phyloP scores from a whole-genome alignment of 2,797 vertebrate species.

The Babyrousa celebensis region DNA sequence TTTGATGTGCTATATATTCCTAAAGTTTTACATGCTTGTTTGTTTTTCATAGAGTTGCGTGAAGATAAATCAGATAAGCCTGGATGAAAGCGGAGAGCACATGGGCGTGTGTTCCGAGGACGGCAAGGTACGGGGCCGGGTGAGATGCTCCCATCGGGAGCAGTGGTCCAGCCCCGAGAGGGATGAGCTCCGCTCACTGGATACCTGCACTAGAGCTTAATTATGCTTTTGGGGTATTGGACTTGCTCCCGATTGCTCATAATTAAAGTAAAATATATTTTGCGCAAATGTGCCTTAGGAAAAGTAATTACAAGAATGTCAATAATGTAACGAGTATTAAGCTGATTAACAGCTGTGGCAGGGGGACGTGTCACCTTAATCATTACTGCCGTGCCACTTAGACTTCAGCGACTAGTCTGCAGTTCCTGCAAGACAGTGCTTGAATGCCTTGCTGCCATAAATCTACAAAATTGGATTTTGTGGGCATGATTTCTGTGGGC shows the following conservation, averaged over 20 bases:
- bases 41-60: slow-evolving; percentile 95
- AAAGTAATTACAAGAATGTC: slow-evolving; percentile 93
- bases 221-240: slow-evolving; percentile 82
- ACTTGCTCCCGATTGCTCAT: slow-evolving; percentile 87
- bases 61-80: slow-evolving; percentile 99
- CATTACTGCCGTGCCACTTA: slow-evolving; percentile 91
- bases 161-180: too few species aligned
- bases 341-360: slow-evolving; percentile 93
- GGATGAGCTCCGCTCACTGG: neutral
- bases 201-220: slow-evolving; percentile 68
- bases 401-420: slow-evolving; percentile 90
- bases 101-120: slow-evolving; percentile 99
- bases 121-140: slow-evolving; percentile 94
- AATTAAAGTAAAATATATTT: slow-evolving; percentile 92
- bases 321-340: slow-evolving; percentile 92
- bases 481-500: slow-evolving; percentile 92
- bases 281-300: slow-evolving; percentile 90
- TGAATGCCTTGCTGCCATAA: slow-evolving; percentile 92
- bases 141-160: neutral
- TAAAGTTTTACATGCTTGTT: slow-evolving; percentile 24
- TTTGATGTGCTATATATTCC: slow-evolving; percentile 45
- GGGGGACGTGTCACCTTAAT: slow-evolving; percentile 90
- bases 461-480: slow-evolving; percentile 94
- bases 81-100: slow-evolving; percentile 99
- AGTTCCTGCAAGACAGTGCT: slow-evolving; percentile 91